Conservation (phyloP, 2,797 vertebrate species). For the Onychomys torridus region DNA sequence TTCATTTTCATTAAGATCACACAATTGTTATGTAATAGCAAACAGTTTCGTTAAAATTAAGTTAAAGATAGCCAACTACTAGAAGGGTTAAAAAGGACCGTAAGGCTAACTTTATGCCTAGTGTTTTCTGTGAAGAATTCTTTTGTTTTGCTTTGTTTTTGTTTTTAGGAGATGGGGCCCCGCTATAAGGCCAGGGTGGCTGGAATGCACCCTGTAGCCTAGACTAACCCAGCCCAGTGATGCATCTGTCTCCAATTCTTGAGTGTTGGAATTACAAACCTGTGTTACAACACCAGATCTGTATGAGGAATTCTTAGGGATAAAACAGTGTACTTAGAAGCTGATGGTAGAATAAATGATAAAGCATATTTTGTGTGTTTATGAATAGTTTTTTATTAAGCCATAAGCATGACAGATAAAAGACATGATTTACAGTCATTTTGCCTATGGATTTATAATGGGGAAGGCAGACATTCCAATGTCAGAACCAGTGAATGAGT, state of each 20-base stretch:
- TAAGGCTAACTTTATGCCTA: neutral
- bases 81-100: neutral
- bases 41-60: conserved; percentile 43
- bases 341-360: neutral
- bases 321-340: conserved; percentile 20
- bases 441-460: neutral
- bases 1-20: conserved; percentile 23
- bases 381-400: conserved; percentile 23
- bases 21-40: neutral
- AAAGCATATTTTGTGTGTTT: neutral
- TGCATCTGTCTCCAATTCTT: neutral
- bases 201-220: neutral
- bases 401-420: neutral
- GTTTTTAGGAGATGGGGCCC: neutral
- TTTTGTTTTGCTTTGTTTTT: neutral
- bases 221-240: neutral
- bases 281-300: neutral
- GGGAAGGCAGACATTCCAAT: neutral
- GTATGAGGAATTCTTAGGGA: conserved; percentile 1
- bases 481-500: neutral
- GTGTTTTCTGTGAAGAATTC: conserved; percentile 11
- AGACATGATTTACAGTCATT: neutral
- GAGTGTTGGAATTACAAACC: neutral
- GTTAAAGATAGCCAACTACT: neutral
- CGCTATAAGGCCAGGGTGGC: too few relatives aligned